These are phyloP conservation scores for Oasisia sp. DNA, from an alignment of 2,888 invertebrate species.

Conservation along the genomic window DNA sequence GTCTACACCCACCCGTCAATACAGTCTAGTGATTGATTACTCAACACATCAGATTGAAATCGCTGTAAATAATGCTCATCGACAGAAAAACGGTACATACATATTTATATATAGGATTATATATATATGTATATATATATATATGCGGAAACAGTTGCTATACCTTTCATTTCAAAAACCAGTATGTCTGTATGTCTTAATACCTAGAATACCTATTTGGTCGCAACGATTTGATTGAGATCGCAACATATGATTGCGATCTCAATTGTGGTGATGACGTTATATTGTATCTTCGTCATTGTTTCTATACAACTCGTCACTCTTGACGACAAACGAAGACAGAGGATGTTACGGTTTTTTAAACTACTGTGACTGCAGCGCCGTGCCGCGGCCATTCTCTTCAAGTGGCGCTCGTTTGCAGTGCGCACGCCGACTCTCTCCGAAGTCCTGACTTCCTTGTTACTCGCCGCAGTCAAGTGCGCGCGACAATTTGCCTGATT, in stretches of 20 bases:
- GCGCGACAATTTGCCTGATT: neutral
- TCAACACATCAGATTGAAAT: no score
- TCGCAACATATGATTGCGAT: neutral
- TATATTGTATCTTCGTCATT: neutral
- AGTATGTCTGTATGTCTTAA: no score
- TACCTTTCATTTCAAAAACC: no score
- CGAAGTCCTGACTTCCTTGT: neutral
- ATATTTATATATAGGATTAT: no score
- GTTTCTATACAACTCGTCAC: neutral
- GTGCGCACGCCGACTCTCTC: neutral
- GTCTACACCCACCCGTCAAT: neutral
- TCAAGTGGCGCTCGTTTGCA: neutral
- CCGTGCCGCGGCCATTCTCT: neutral
- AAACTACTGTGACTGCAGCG: neutral
- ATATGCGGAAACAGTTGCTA: no score
- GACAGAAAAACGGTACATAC: no score
- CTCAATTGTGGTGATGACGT: neutral
- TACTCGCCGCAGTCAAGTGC: slow-evolving; percentile 3
- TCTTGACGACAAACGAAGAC: neutral
- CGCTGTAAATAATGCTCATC: no score
- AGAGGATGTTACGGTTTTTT: neutral
- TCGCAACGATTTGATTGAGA: neutral
- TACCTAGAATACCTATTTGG: no score
- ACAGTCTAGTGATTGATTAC: no score
- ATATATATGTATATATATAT: no score